Evolutionary conservation across 1,140 invertebrate genomes (phyloP).

Genomic region (Caerostris extrusa): DNA sequence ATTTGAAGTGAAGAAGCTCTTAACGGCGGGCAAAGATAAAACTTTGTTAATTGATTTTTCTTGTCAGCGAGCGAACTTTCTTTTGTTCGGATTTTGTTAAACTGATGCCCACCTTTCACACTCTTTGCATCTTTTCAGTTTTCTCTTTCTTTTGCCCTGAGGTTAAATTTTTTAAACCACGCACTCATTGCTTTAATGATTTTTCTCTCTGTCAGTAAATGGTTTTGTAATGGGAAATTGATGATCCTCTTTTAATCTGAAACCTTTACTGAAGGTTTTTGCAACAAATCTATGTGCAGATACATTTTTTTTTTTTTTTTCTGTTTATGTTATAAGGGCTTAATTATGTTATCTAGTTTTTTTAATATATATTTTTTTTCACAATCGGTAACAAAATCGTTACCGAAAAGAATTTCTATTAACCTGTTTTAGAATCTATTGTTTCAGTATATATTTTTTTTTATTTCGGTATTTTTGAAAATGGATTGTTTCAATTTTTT

Average conservation of each 20-base stretch:
- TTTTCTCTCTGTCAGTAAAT: constrained; percentile 51
- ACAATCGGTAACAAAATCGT: no score
- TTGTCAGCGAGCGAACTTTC: constrained; percentile 60
- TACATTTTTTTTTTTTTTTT: neutral
- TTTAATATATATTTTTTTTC: no score
- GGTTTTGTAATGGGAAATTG: constrained; percentile 64
- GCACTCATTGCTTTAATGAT: constrained; percentile 63
- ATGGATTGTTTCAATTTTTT: no score
- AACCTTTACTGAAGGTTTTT: neutral
- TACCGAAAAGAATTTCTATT: no score
- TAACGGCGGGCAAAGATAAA: constrained; percentile 58
- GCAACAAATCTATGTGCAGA: neutral
- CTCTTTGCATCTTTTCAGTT: neutral
- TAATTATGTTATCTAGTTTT: no score
- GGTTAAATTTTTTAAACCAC: neutral
- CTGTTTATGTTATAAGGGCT: no score
- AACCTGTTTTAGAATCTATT: no score
- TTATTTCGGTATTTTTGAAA: no score
- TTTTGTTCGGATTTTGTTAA: constrained; percentile 64
- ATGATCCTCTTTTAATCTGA: constrained; percentile 48
- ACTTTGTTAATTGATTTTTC: constrained; percentile 76
- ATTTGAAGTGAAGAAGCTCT: constrained; percentile 59
- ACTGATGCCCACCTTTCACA: constrained; percentile 22
- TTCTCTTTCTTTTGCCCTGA: neutral
- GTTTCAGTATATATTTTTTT: no score